Evolutionary conservation across 2,888 invertebrate genomes (phyloP), one percentile per base, ranked within the genome.

Genomic region (Polyommatus icarus): DNA sequence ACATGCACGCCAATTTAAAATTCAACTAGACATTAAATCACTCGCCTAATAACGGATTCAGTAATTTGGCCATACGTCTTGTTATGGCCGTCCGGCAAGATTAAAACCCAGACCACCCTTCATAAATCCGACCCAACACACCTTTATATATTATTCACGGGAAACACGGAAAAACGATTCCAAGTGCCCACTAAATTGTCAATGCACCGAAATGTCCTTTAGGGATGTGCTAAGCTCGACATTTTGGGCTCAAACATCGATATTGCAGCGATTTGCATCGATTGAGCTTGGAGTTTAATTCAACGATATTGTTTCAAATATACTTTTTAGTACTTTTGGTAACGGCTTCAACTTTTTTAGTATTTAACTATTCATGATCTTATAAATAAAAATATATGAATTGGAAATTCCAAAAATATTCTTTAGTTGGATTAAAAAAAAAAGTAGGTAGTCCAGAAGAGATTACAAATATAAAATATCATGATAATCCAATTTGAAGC

Each of bases 21-120:
- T 88, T 89, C 87, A 87, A 89, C 88, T 83, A 84, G 85, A 89
- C 87, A 91, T 92, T 90, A 91, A 93, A 91, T 91, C 88, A 88
- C 89, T 85, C 87, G 87, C 80, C 90, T 90, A 87, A 91, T 92
- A 92, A 90, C 89, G 87, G 86, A 93, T 92, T 91, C 91, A 89
- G 92, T 92, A 91, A 93, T 94, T 94, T 91, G 88, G 86, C 90
- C 91, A 92, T 92, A 90, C 89, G 89, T 93, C 92, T 93, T 91
- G 91, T 92, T 93, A 93, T 91, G 91, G 92, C 90, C 91, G 90
- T 91, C 91, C 85, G 86, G 84, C 85, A 86, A 92, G 93, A 93
- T 93, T 93, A 93, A 94, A 93, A 90, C 91, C 90, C 88, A 84
- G 83, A 87, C 89, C 88, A 88, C 91, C 93, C 93, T 90, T 91